Base-by-base conservation (phyloP, 2,888 invertebrate species). In the Copidosoma aretas region DNA sequence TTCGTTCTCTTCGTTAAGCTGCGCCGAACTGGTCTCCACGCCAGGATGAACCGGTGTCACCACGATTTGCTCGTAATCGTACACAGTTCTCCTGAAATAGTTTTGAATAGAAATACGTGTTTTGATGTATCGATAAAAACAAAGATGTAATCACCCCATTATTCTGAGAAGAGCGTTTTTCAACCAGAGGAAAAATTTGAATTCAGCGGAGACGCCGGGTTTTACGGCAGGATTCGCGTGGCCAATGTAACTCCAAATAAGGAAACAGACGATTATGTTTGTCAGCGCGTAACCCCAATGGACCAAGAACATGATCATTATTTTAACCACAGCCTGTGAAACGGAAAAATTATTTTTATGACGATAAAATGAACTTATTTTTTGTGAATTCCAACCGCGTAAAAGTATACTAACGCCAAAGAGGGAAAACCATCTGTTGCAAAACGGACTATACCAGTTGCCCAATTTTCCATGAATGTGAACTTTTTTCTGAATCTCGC, bases 201-300 rank as follows among this genome's bases (percentile, higher is more conserved):
- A 94, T 81, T 94, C 93, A 0, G 91, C 89, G 0, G 94, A 92
- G 39, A 93, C 86, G 53, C 97, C 97, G 0, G 97, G 97, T 80
- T 95, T 96, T 10, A 96, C 95, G 5, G 97, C 97, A 12, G 98
- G 97, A 86, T 95, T 97, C 10, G 95, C 94, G 62, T 94, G 93
- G 54, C 97, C 96, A 73, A 98, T 95, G 85, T 98, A 98, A 79
- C 95, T 88, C 92, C 96, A 97, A 70, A 97, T 89, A 62, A 95
- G 85, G 83, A 94, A 91, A 71, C 95, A 90, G 21, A 91, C 91
- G 49, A 88, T 86, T 69, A 97, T 88, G 82, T 94, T 94, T 24
- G 91, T 91, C 54, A 96, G 85, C 25, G 97, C 96, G 82, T 95
- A 97, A 65, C 90, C 90, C 95, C 96, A 97, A 83, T 97, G 93